These are phyloP conservation scores for Parapristionchus giblindavisi DNA, from an alignment of 2,888 invertebrate species.

Conservation along the genomic window DNA sequence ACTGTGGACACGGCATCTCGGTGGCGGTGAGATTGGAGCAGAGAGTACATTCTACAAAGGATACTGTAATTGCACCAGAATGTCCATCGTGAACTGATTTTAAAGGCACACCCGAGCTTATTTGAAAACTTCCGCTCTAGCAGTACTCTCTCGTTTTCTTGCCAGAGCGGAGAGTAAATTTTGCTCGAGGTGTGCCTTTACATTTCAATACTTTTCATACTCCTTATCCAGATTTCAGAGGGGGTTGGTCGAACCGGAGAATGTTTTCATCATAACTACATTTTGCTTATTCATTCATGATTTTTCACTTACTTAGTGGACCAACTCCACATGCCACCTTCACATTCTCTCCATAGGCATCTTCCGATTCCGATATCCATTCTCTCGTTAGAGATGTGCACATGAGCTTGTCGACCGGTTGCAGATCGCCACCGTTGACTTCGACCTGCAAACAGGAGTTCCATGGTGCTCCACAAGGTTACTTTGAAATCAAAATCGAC, in stretches of 20 bases:
- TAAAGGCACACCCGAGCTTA: too few species aligned
- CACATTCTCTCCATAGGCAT: slow-evolving; percentile 35
- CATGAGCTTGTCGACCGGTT: slow-evolving; percentile 31
- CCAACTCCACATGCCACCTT: slow-evolving; percentile 37
- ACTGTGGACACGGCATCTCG: slow-evolving; percentile 26
- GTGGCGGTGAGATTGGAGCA: slow-evolving; percentile 31
- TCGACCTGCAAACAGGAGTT: slow-evolving; percentile 13
- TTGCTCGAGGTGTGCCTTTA: not conserved
- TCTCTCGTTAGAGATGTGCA: slow-evolving; percentile 33
- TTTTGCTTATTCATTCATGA: too few species aligned
- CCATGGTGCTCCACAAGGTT: not conserved
- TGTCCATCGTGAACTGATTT: too few species aligned
- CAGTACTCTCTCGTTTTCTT: too few species aligned
- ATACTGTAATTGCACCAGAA: too few species aligned
- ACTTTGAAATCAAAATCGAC: not conserved
- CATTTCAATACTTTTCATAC: not conserved
- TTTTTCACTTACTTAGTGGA: slow-evolving; percentile 17
- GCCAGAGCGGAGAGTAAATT: not conserved
- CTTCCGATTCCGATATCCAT: slow-evolving; percentile 34
- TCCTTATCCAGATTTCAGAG: not conserved
- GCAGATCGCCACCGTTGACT: slow-evolving; percentile 27
- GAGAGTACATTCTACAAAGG: slow-evolving; percentile 24
- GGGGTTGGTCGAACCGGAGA: too few species aligned
- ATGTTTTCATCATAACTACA: too few species aligned
- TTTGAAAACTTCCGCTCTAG: too few species aligned